Conservation (phyloP, 2,113 vertebrate genomes). For the Polypterus senegalus region DNA sequence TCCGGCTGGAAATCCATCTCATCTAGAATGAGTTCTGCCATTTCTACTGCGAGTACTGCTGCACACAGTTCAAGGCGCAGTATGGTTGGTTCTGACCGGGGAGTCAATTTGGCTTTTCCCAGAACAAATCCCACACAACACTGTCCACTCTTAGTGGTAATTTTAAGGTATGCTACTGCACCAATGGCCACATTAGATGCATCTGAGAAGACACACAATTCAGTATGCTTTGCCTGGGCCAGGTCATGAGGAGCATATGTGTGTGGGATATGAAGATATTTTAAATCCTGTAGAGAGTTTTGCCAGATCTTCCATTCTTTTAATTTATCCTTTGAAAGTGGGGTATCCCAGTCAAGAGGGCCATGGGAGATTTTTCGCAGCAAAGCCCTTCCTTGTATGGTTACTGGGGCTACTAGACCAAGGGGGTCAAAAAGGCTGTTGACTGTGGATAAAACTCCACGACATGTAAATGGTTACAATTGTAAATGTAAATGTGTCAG, state of each 20-base stretch:
- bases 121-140: slow-evolving; percentile 8
- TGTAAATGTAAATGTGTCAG: too few relatives aligned
- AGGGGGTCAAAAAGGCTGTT: slow-evolving; percentile 1
- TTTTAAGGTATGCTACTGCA: slow-evolving; percentile 9
- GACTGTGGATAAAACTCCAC: slow-evolving; percentile 4
- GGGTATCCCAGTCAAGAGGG: slow-evolving; percentile 5
- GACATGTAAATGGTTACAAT: neutral
- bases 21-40: slow-evolving; percentile 4
- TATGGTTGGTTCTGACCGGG: neutral
- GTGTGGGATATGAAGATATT: neutral
- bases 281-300: neutral
- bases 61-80: slow-evolving; percentile 13
- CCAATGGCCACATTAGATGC: slow-evolving; percentile 4
- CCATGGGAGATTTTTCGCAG: neutral
- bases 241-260: neutral
- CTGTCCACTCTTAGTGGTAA: neutral
- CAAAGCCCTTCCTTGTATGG: neutral
- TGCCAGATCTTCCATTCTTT: neutral
- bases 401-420: slow-evolving; percentile 2
- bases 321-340: neutral
- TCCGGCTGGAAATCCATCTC: neutral
- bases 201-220: neutral
- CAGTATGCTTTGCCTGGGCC: neutral
- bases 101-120: slow-evolving; percentile 7
- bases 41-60: slow-evolving; percentile 8